Conservation (phyloP, 2,888 invertebrate genomes). For the Atrina japonica region DNA sequence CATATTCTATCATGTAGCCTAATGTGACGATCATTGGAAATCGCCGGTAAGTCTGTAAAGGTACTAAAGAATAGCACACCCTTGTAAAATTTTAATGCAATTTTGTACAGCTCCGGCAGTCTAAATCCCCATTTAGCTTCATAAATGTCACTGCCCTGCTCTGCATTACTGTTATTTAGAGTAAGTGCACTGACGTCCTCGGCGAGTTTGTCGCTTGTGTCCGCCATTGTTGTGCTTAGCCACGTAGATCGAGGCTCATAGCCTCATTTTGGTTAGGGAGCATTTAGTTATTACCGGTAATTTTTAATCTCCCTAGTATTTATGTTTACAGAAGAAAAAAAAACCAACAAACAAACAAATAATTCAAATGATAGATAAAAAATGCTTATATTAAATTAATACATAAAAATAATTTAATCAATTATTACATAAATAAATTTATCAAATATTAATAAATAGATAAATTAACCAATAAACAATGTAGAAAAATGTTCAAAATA, state of each 20-base stretch:
- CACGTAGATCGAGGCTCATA: conserved; percentile 29
- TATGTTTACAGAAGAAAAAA: background rate
- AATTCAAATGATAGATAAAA: too few species aligned
- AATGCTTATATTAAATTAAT: too few species aligned
- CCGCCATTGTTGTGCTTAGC: conserved; percentile 19
- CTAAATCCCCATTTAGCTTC: conserved; percentile 80
- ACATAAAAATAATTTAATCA: too few species aligned
- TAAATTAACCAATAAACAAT: too few species aligned
- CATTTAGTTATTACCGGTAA: background rate
- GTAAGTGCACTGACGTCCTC: conserved; percentile 48
- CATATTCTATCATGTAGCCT: too few species aligned
- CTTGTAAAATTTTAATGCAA: conserved; percentile 95
- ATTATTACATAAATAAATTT: too few species aligned
- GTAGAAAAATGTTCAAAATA: too few species aligned
- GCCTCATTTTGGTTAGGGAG: background rate
- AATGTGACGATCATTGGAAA: too few species aligned
- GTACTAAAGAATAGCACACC: conserved; percentile 81
- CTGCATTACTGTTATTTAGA: background rate
- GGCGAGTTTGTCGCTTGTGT: conserved; percentile 52
- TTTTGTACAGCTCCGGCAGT: conserved; percentile 90
- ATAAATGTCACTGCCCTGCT: background rate
- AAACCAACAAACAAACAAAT: too few species aligned
- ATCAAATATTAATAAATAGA: too few species aligned
- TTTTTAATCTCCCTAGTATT: conserved; percentile 9
- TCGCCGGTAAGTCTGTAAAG: too few species aligned